Evolutionary conservation across 2,888 invertebrate species (phyloP).

Genomic region (Cephus spinipes): DNA sequence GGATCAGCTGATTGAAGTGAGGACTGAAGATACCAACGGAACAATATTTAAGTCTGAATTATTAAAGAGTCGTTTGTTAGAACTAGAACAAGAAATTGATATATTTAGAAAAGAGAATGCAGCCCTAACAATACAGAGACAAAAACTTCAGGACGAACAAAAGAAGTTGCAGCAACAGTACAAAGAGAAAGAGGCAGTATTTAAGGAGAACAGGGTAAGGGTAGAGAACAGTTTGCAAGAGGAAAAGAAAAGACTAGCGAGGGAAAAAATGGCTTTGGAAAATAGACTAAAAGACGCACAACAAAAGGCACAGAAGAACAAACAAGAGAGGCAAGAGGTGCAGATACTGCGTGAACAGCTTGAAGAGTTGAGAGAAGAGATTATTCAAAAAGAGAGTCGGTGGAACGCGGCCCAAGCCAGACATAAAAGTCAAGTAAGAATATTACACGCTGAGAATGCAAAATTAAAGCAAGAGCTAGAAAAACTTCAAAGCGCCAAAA

Average conservation of each 20-base stretch:
- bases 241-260: conserved; percentile 76
- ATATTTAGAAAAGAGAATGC: conserved; percentile 70
- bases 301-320: conserved; percentile 74
- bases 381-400: conserved; percentile 79
- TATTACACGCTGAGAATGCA: conserved; percentile 78
- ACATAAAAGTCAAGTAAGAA: conserved; percentile 79
- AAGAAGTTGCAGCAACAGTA: conserved; percentile 70
- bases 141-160: conserved; percentile 67
- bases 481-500: conserved; percentile 69
- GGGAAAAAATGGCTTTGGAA: conserved; percentile 76
- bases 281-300: conserved; percentile 74
- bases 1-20: conserved; percentile 21
- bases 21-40: conserved; percentile 66
- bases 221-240: conserved; percentile 76
- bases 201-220: conserved; percentile 74
- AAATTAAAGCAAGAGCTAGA: conserved; percentile 76
- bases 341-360: conserved; percentile 75
- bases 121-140: conserved; percentile 63
- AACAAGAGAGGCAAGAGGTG: conserved; percentile 79
- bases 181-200: conserved; percentile 71
- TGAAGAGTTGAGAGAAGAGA: conserved; percentile 74
- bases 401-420: conserved; percentile 80
- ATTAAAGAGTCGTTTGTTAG: conserved; percentile 73
- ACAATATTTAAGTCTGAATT: conserved; percentile 72
- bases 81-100: conserved; percentile 75